Evolutionary conservation across 1,140 invertebrate genomes (phyloP).

Genomic region (Penaeus chinensis): DNA sequence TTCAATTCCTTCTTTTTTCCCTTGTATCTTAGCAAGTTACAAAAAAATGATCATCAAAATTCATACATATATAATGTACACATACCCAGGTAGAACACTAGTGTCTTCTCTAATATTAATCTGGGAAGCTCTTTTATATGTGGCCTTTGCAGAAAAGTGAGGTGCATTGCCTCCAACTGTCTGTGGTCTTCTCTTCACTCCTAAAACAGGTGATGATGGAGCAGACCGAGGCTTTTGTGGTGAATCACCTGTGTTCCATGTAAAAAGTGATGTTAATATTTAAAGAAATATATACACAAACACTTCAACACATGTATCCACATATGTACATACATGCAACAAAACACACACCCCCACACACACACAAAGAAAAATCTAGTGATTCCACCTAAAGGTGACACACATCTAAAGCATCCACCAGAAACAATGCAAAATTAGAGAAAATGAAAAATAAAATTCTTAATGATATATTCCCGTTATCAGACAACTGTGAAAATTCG

Average conservation of each 20-base stretch:
- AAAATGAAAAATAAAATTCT: no score
- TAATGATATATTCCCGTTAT: no score
- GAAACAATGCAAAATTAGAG: no score
- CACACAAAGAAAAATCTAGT: no score
- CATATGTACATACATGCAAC: no score
- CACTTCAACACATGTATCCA: background rate
- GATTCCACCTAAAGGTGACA: no score
- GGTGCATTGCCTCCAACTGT: slow-evolving; percentile 4
- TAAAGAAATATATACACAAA: background rate
- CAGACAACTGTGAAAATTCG: no score
- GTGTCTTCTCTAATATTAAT: slow-evolving; percentile 36
- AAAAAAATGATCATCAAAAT: no score
- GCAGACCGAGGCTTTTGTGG: slow-evolving; percentile 46
- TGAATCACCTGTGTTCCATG: slow-evolving; percentile 21
- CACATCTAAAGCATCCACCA: no score
- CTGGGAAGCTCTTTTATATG: slow-evolving; percentile 42
- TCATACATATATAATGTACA: background rate
- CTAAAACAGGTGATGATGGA: slow-evolving; percentile 26
- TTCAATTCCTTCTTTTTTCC: no score
- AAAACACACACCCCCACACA: no score
- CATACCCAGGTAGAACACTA: slow-evolving; percentile 2
- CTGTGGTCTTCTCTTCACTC: slow-evolving; percentile 22
- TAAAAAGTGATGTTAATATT: background rate
- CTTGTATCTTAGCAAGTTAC: no score
- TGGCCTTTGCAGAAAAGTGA: slow-evolving; percentile 32